These are phyloP conservation scores for Chrysaora quinquecirrha DNA, from an alignment of 30 jellyfish, hydroid and myxozoan species.

Conservation along the genomic window DNA sequence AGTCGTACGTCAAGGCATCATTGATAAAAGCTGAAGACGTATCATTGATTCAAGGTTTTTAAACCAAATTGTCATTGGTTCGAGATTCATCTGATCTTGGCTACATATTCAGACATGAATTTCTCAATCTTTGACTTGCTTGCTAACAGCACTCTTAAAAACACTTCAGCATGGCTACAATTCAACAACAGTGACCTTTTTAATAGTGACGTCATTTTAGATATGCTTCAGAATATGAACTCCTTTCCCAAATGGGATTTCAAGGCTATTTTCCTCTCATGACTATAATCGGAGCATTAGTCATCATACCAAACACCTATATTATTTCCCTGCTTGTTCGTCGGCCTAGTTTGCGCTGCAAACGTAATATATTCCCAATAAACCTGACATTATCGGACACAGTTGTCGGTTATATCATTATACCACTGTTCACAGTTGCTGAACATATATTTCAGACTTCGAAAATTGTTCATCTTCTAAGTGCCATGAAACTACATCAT, in stretches of 20 bases:
- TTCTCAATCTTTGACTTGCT: no score
- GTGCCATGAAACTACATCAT: conserved; percentile 10
- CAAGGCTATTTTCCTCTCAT: background rate
- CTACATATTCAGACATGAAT: no score
- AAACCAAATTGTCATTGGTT: no score
- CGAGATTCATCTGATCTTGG: no score
- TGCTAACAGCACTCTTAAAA: no score
- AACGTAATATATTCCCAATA: conserved; percentile 33
- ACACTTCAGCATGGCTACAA: no score
- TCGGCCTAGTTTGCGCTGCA: conserved; percentile 13
- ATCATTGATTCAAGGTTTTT: no score
- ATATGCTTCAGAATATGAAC: no score
- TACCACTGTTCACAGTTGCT: conserved; percentile 28
- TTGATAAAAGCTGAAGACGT: no score
- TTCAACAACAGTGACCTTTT: no score
- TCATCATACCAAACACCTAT: conserved; percentile 1
- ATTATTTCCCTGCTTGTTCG: conserved; percentile 27
- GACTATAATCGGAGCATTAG: background rate
- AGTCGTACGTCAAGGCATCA: no score
- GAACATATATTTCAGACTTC: background rate
- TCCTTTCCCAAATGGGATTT: background rate
- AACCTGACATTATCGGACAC: conserved; percentile 42
- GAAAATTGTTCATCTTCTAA: background rate
- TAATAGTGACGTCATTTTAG: no score
- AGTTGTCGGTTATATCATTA: conserved; percentile 27